phyloP scores from a whole-genome alignment of 2,113 vertebrate species.

The Misgurnus mizolepis region DNA sequence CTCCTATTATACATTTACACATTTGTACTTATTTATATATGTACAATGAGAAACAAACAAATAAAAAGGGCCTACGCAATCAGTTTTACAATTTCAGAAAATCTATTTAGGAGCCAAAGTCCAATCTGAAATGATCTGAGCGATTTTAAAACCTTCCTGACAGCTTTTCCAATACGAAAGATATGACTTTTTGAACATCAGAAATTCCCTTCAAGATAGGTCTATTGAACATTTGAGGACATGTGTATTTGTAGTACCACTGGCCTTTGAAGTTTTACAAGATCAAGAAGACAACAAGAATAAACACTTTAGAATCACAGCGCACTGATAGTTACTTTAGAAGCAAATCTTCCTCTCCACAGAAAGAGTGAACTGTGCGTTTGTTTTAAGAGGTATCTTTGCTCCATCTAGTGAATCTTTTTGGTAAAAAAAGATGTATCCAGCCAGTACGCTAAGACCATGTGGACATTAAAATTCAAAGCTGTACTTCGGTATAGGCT shows the following conservation, averaged over 20 bases:
- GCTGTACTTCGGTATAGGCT: conserved; percentile 15
- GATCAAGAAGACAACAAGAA: conserved; percentile 22
- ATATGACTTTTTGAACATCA: conserved; percentile 25
- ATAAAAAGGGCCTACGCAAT: conserved; percentile 61
- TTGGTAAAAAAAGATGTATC: conserved; percentile 44
- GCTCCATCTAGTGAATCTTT: conserved; percentile 76
- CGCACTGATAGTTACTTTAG: conserved; percentile 4
- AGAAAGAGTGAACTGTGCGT: background rate
- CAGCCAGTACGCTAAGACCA: background rate
- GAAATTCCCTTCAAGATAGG: conserved; percentile 9
- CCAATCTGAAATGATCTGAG: conserved; percentile 39
- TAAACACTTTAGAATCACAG: background rate
- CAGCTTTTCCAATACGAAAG: conserved; percentile 19
- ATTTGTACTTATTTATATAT: conserved; percentile 57
- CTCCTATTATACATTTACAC: conserved; percentile 72
- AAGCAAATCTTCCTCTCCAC: background rate
- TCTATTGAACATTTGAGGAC: conserved; percentile 28
- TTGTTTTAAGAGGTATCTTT: conserved; percentile 48
- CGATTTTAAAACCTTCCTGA: background rate
- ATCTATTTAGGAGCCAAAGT: conserved; percentile 50
- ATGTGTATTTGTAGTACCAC: background rate
- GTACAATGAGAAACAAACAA: conserved; percentile 66
- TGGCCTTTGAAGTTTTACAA: conserved; percentile 11
- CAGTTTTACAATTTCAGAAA: conserved; percentile 54
- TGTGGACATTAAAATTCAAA: conserved; percentile 21